Base-by-base conservation (phyloP, 2,888 invertebrate genomes). In the Branchellion lobata region DNA sequence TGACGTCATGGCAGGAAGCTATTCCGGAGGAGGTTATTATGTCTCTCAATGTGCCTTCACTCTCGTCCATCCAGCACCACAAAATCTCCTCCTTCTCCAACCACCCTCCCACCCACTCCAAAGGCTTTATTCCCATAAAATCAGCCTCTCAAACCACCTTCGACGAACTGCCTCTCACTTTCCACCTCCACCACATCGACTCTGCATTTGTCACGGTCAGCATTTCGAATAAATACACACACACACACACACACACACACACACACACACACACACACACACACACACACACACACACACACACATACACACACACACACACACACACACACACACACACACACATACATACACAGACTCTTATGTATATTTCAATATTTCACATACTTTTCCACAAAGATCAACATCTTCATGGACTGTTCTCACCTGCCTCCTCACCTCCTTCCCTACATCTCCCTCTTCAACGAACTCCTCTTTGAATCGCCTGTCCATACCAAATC, bases 151-250 rank as follows among this genome's bases (percentile, higher is more conserved):
- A 80, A 65, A 81, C 83, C 21, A 81, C 82, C 79, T 80, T 80
- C 40, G 83, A 83, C 80, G 69, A 81, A 34, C 81, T 88, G 78
- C 82, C 81, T 0, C 88, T 94, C 29, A 92, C 91, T 85, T 91
- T 93, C 0, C 91, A 93, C 83, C 89, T 94, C 75, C 93, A 94
- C 88, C 91, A 93, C 86, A 88, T 94, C 74, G 91, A 92, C 83
- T 92, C 93, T 0, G 93, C 93, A 87, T 94, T 95, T 87, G 91
- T 94, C 82, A 92, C 93, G 88, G 94, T 94, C 40, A 40, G 40
- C 14, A 8, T 14, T 40, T 40, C 40, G 5, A 40, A 40, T 14
- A 40, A 5, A 14, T 40, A 40, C 40, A 40, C 40, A 40, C 40
- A n/a, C n/a, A n/a, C n/a, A n/a, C n/a, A n/a, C n/a, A n/a, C n/a